Evolutionary conservation across 1,140 invertebrate species (phyloP).

Genomic region (Drosophila tropicalis): DNA sequence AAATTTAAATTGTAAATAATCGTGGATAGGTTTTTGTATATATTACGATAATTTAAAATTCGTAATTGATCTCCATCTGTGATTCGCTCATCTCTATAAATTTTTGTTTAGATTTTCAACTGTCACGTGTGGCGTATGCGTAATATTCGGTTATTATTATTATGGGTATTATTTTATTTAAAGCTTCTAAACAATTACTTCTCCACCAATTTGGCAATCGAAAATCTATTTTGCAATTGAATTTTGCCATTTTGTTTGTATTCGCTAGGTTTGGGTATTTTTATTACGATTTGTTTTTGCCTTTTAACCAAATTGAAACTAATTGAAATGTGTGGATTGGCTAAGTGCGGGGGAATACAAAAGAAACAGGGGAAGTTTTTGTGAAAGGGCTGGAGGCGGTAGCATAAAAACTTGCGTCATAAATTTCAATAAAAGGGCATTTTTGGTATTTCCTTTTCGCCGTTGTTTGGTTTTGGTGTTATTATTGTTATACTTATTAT

Average conservation of each 20-base stretch:
- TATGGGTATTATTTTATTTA: slow-evolving; percentile 39
- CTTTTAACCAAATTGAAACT: slow-evolving; percentile 74
- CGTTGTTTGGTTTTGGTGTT: slow-evolving; percentile 6
- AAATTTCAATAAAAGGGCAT: slow-evolving; percentile 72
- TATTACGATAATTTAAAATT: no score
- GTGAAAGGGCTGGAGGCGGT: slow-evolving; percentile 8
- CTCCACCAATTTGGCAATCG: slow-evolving; percentile 51
- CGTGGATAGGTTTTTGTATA: no score
- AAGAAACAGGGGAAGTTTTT: neutral
- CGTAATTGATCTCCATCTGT: no score
- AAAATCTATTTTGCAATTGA: slow-evolving; percentile 62
- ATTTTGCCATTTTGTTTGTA: slow-evolving; percentile 36
- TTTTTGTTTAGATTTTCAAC: neutral
- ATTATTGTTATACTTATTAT: slow-evolving; percentile 26
- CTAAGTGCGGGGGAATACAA: slow-evolving; percentile 2
- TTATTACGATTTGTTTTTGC: slow-evolving; percentile 19
- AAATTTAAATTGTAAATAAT: no score
- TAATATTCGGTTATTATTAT: slow-evolving; percentile 73
- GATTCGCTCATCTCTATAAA: neutral
- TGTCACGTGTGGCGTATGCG: slow-evolving; percentile 45
- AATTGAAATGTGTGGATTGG: slow-evolving; percentile 68
- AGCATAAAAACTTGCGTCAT: slow-evolving; percentile 54
- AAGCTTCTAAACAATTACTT: slow-evolving; percentile 52
- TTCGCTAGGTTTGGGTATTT: neutral
- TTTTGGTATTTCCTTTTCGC: slow-evolving; percentile 55